These are phyloP conservation scores for Erebia aethiops DNA, from an alignment of 2,888 invertebrate genomes.

Conservation along the genomic window DNA sequence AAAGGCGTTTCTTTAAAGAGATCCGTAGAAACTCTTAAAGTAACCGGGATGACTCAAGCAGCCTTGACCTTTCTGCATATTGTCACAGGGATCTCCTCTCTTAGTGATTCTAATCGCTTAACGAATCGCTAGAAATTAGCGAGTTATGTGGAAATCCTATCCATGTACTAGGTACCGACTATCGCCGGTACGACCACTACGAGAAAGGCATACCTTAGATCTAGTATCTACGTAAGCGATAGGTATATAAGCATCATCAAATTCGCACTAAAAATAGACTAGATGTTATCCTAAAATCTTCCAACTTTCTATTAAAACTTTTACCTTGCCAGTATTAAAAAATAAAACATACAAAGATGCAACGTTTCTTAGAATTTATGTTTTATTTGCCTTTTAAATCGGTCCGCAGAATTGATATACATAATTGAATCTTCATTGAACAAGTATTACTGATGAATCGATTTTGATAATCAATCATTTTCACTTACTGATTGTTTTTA, in stretches of 20 bases:
- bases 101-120: no score
- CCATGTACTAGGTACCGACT: no score
- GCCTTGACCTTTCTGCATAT: neutral
- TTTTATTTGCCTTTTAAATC: slow-evolving; percentile 19
- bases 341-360: slow-evolving; percentile 1
- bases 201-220: neutral
- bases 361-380: slow-evolving; percentile 18
- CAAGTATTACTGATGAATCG: slow-evolving; percentile 14
- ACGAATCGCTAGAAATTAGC: no score
- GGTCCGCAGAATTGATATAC: slow-evolving; percentile 24
- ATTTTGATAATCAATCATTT: slow-evolving; percentile 18
- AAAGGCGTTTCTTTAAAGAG: neutral
- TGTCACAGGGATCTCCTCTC: no score
- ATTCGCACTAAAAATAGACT: neutral
- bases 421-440: slow-evolving; percentile 27
- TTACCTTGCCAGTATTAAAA: neutral
- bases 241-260: neutral
- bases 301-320: slow-evolving; percentile 2
- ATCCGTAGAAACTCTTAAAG: neutral
- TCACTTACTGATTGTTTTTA: slow-evolving; percentile 20
- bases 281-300: neutral
- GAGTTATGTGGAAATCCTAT: neutral
- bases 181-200: neutral
- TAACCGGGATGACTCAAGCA: neutral
- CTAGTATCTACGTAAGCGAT: neutral